Evolutionary conservation across 2,113 vertebrate genomes (phyloP), one percentile per base, ranked within the genome.

Genomic region (Bufo bufo): DNA sequence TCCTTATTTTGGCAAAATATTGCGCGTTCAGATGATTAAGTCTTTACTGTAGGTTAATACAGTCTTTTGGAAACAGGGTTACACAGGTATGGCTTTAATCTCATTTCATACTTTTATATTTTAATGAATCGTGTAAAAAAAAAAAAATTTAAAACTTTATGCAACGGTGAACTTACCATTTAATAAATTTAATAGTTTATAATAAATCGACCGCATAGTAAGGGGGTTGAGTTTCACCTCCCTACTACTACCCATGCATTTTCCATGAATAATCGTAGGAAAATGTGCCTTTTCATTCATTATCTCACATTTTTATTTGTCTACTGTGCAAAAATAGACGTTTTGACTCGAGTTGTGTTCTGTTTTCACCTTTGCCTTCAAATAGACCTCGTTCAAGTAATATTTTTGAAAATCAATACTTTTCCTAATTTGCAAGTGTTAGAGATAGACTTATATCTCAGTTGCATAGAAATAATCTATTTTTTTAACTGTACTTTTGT

Each of bases 401-500:
- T 65, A n/a, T 12, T 61, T 81, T 56, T 66, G 45, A 54, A 33
- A 4, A 16, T 17, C 79, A 13, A 14, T 19, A 20, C 17, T 82
- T 82, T 47, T 19, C 59, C 16, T 16, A 63, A 20, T 83, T 43
- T 59, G 58, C 61, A 81, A 81, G 43, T 83, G 82, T 69, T 83
- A 83, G 56, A 59, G 58, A 82, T 63, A 56, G 54, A 81, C n/a
- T 83, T 85, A 33, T 85, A 33, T 85, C 71, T 58, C 66, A 20
- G 16, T 75, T 75, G 16, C 33, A 45, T 74, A 84, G 69, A 56
- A 43, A 43, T 11, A 59, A 83, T 78, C 47, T 81, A 47, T 81
- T 69, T 87, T 66, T 87, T 87, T 87, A 49, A 16, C 11, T 69
- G 43, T 77, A 50, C 58, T 87, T 82, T 65, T 88, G 61, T 80